phyloP scores from a whole-genome alignment of 1,140 invertebrate genomes.

The Wiebesia pumilae region DNA sequence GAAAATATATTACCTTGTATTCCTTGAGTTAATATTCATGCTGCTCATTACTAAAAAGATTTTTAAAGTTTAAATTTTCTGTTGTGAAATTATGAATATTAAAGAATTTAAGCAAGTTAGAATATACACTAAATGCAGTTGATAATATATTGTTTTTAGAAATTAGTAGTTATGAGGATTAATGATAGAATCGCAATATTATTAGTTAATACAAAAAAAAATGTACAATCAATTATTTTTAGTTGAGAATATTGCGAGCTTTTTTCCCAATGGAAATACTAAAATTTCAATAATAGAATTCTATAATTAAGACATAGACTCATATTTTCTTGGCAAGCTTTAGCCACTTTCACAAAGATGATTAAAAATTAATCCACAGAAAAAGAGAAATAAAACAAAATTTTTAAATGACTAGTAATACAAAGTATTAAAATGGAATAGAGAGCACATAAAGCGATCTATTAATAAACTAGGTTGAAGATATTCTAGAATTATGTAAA shows the following conservation, averaged over 20 bases:
- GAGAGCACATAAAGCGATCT: not conserved
- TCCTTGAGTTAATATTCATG: slow-evolving; percentile 42
- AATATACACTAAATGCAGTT: not conserved
- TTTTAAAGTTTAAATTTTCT: slow-evolving; percentile 40
- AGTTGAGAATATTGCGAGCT: not conserved
- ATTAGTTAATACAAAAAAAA: not conserved
- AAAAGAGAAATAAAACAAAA: slow-evolving; percentile 17
- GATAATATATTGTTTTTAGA: not conserved
- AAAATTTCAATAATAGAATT: slow-evolving; percentile 39
- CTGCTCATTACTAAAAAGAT: slow-evolving; percentile 36
- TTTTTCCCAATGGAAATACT: slow-evolving; percentile 21
- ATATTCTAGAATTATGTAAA: not conserved
- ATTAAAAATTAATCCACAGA: slow-evolving; percentile 44
- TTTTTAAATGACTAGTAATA: not conserved
- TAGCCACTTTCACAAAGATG: slow-evolving; percentile 25
- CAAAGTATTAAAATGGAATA: not conserved
- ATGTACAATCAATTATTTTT: not conserved
- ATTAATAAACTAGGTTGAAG: not conserved
- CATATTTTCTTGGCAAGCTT: slow-evolving; percentile 63
- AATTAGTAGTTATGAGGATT: not conserved
- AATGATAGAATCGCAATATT: slow-evolving; percentile 6
- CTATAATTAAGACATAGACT: slow-evolving; percentile 66
- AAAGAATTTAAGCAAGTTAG: not conserved
- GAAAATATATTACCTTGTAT: slow-evolving; percentile 47
- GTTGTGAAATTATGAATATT: slow-evolving; percentile 33